Conservation (phyloP, 2,888 invertebrate genomes). For the Limnephilus rhombicus region DNA sequence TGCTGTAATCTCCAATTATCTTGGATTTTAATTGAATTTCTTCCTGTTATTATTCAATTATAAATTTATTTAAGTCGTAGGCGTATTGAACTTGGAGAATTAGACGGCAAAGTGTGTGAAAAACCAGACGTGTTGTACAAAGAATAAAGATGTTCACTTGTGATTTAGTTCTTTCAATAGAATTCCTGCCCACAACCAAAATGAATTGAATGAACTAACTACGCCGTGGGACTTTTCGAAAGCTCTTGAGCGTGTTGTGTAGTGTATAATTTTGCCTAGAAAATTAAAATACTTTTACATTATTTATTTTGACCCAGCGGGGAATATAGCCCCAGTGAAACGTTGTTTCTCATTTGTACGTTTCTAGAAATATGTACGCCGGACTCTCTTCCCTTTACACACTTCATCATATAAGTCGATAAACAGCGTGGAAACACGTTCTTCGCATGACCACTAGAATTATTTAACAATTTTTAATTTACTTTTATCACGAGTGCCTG, state of each 20-base stretch:
- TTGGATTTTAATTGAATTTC: not conserved
- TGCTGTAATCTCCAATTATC: not conserved
- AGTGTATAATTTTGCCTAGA: not conserved
- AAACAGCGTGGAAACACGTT: not conserved
- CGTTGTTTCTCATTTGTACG: slow-evolving; percentile 8
- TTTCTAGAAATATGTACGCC: not conserved
- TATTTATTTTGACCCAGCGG: slow-evolving; percentile 18
- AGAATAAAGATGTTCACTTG: not conserved
- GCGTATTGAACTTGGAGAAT: not conserved
- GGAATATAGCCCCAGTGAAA: not conserved
- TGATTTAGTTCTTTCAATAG: not conserved
- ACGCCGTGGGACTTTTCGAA: not conserved
- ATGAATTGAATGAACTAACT: not conserved
- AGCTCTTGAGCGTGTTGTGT: not conserved
- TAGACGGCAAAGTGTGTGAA: not conserved
- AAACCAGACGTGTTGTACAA: not conserved
- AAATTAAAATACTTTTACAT: not conserved
- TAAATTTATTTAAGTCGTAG: not conserved
- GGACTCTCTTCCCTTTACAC: not conserved
- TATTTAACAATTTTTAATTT: not conserved
- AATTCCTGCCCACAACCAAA: not conserved
- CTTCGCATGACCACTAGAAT: not conserved
- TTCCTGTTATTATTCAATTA: not conserved
- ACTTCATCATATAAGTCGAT: not conserved
- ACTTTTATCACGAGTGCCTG: not conserved